phyloP scores from a whole-genome alignment of 2,113 vertebrate genomes.

The Chrysochloris asiatica region DNA sequence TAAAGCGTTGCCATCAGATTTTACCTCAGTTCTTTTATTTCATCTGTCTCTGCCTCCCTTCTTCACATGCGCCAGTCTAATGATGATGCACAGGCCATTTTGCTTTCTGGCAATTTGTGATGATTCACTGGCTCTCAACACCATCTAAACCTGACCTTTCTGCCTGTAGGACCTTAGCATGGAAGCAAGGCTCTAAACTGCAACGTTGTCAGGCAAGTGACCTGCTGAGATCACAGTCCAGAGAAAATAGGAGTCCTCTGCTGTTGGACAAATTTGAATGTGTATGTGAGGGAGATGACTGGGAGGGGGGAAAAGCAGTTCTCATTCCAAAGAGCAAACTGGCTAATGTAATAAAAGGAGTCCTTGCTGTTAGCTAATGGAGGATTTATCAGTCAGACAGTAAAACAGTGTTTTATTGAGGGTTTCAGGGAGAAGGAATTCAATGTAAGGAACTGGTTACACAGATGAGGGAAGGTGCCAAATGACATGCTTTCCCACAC shows the following conservation, averaged over 20 bases:
- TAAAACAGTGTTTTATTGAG: background rate
- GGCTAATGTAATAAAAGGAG: background rate
- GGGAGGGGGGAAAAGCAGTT: background rate
- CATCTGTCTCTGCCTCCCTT: too few species aligned
- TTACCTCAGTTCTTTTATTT: background rate
- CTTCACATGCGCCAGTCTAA: background rate
- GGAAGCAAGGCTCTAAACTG: slow-evolving; percentile 14
- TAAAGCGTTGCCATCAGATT: background rate
- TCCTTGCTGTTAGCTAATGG: background rate
- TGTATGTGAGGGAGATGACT: slow-evolving; percentile 23
- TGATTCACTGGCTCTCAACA: background rate
- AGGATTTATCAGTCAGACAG: background rate
- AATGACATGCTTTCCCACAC: background rate
- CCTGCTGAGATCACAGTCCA: slow-evolving; percentile 20
- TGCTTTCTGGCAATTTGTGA: slow-evolving; percentile 42
- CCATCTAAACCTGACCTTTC: slow-evolving; percentile 2
- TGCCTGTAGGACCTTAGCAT: slow-evolving; percentile 2
- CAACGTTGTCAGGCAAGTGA: slow-evolving; percentile 26
- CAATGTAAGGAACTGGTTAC: background rate
- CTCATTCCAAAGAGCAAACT: background rate
- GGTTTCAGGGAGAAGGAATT: slow-evolving; percentile 44
- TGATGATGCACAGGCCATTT: background rate
- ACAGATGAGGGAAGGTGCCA: background rate
- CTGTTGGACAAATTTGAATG: slow-evolving; percentile 24
- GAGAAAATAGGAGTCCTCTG: slow-evolving; percentile 6